Base-by-base conservation (phyloP, 2,888 invertebrate species). In the Chrysopilus asiliformis region DNA sequence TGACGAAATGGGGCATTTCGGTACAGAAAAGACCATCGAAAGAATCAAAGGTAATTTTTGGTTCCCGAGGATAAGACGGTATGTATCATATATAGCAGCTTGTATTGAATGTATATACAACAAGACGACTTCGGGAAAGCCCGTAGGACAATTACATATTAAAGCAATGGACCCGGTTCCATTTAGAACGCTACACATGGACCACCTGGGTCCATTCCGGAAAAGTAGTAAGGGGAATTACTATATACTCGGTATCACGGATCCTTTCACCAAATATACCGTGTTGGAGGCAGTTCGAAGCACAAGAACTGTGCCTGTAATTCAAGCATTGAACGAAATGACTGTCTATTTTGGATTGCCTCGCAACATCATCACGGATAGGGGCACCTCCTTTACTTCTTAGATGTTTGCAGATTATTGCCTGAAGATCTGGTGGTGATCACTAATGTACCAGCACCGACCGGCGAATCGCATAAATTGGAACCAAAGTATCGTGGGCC, bases 361-460 rank as follows among this genome's bases (percentile, higher is more conserved):
- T 6, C 32, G 26, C 12, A 32, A 45, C 10, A 43, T 54, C 2
- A 42, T 53, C 9, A 43, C 45, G 4, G 50, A 53, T 38, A 34
- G 49, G 36, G 52, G 51, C 10, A 45, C 50, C 2, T 48, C 49
- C 2, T 53, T 45, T 33, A 49, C 47, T 2, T 47, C 50, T 0
- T 43, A 45, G 5, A 15, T 14, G 9, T 52, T 53, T 27, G 44
- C 44, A 36, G 15, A 34, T 3, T 50, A 47, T 34, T 49, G 45
- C n/a, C n/a, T n/a, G n/a, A n/a, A n/a, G n/a, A n/a, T n/a, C n/a
- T n/a, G n/a, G n/a, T n/a, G n/a, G n/a, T n/a, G n/a, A n/a, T n/a
- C n/a, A n/a, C n/a, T n/a, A n/a, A n/a, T n/a, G n/a, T n/a, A n/a
- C n/a, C n/a, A n/a, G n/a, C n/a, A n/a, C n/a, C n/a, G n/a, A n/a